These are phyloP conservation scores for Tetramorium alpestre DNA, from an alignment of 1,140 invertebrate species.

Conservation along the genomic window DNA sequence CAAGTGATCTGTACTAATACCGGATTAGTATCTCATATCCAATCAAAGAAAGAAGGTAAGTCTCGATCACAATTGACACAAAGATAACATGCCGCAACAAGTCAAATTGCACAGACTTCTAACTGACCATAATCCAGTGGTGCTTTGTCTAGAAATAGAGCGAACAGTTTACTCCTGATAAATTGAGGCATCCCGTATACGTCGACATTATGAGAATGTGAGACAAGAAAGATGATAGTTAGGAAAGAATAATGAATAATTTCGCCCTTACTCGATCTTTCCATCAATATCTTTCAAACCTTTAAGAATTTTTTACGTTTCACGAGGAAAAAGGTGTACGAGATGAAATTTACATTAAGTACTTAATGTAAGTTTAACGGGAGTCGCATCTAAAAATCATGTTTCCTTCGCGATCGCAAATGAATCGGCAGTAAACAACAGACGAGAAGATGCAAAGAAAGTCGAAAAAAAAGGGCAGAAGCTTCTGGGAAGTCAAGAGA, in stretches of 20 bases:
- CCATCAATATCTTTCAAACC: not conserved
- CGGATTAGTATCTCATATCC: constrained; percentile 68
- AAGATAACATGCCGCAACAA: constrained; percentile 80
- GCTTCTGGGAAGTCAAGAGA: constrained; percentile 15
- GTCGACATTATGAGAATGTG: constrained; percentile 47
- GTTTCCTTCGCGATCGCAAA: not conserved
- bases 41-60: constrained; percentile 62
- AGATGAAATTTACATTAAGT: not conserved
- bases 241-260: constrained; percentile 12
- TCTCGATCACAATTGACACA: constrained; percentile 70
- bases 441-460: constrained; percentile 47
- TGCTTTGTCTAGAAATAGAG: constrained; percentile 83
- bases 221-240: constrained; percentile 29
- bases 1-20: constrained; percentile 34
- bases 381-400: not conserved
- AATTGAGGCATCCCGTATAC: constrained; percentile 58
- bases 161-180: constrained; percentile 76
- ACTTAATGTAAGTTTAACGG: not conserved
- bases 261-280: constrained; percentile 22
- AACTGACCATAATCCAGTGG: constrained; percentile 84
- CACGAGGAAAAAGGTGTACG: not conserved
- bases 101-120: constrained; percentile 79
- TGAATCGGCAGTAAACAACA: constrained; percentile 5
- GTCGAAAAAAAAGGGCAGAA: constrained; percentile 9
- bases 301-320: not conserved